These are phyloP conservation scores for Bombus ignitus DNA, from an alignment of 1,140 invertebrate species.

Conservation along the genomic window DNA sequence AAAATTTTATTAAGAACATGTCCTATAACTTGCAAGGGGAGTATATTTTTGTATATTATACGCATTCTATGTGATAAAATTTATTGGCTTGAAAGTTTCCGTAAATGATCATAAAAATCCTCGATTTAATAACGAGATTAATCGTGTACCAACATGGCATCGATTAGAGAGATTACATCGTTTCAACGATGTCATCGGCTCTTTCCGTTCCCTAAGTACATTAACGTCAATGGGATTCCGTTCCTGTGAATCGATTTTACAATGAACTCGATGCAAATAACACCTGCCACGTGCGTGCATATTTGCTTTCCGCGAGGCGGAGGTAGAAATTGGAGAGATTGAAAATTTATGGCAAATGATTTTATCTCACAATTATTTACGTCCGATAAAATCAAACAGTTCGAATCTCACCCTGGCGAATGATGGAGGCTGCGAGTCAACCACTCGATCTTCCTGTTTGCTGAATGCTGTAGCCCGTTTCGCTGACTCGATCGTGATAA, in stretches of 20 bases:
- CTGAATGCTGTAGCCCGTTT: constrained; percentile 11
- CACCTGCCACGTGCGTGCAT: constrained; percentile 1
- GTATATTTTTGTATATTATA: no score
- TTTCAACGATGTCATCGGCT: neutral
- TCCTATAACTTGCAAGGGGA: no score
- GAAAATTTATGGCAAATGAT: constrained; percentile 13
- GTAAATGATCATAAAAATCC: neutral
- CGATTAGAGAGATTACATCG: neutral
- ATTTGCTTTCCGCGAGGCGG: neutral
- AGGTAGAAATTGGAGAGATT: neutral
- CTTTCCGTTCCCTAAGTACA: neutral
- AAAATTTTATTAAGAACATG: no score
- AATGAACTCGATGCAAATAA: constrained; percentile 5
- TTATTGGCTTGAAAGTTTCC: no score
- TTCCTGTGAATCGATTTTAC: neutral
- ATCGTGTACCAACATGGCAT: neutral
- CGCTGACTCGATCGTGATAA: neutral
- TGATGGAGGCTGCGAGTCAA: neutral
- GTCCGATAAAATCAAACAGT: neutral
- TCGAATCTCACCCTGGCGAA: neutral
- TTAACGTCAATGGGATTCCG: constrained; percentile 27
- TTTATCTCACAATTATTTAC: constrained; percentile 8
- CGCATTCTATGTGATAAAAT: no score
- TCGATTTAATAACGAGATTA: constrained; percentile 14
- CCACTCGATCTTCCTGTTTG: neutral